Evolutionary conservation across 2,797 vertebrate genomes (phyloP), one percentile per base, ranked within the genome.

Genomic region (Acipenser oxyrinchus): DNA sequence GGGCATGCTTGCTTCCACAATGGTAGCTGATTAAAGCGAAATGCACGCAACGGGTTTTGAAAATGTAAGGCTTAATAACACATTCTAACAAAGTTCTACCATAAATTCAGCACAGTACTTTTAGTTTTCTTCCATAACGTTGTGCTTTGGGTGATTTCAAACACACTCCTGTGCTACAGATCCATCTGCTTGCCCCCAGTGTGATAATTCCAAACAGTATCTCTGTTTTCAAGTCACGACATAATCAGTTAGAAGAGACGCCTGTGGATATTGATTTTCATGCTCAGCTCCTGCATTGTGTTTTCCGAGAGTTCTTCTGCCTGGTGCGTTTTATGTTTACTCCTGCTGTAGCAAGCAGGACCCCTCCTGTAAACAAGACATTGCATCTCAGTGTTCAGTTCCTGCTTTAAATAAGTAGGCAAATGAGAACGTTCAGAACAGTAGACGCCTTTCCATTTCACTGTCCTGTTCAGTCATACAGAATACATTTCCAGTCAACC

Each of bases 381-480:
- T 90, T 90, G 89, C 86, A 90, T 90, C 89, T 86, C 89, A 88
- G 88, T 89, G 82, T 88, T 88, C 80, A 88, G 70, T 90, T 86
- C 85, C 79, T 84, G 82, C 87, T 88, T 88, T 87, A 88, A 89
- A 90, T 87, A 86, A 90, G 84, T 86, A 90, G 83, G 86, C 87
- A 90, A 90, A 90, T 91, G 86, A 90, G 87, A 83, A 82, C 77
- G 37, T 37, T 37, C 37, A 37, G 37, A 37, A 37, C 73, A 76
- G 77, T 79, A 76, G 57, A 70, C 50, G 70, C 82, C 78, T 81
- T 78, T 81, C 81, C 75, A 82, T 83, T 82, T 78, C 75, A 82
- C 82, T 80, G 84, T 84, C 85, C 66, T 83, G 82, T 81, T 86
- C 81, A 83, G 70, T 79, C 76, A 77, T 81, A 76, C 79, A 83